A percentile compares a stretch with the other conserved stretches of the same genome.
These are phyloP conservation scores for Drosophila kohkoa DNA, from an alignment of 1,140 invertebrate species.

Conservation along the genomic window DNA sequence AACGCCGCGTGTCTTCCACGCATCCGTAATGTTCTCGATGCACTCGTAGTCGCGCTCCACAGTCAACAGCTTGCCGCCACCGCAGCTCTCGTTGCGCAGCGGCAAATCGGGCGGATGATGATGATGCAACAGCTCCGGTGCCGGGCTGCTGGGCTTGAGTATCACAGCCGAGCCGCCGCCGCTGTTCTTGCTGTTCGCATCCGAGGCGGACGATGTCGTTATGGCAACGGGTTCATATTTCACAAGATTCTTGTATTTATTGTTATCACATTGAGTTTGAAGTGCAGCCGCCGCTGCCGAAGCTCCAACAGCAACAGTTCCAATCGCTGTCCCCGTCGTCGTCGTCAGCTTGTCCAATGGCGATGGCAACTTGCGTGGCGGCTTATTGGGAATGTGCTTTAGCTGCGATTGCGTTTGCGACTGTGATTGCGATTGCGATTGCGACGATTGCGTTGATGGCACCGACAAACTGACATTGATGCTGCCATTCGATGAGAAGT, in stretches of 20 bases:
- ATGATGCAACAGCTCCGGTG: conserved; percentile 42
- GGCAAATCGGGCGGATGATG: conserved; percentile 68
- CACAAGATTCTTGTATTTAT: conserved; percentile 76
- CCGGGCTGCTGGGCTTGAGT: conserved; percentile 63
- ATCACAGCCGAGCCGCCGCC: conserved; percentile 70
- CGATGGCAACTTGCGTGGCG: conserved; percentile 72
- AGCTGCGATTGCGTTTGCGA: conserved; percentile 3
- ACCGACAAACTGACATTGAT: conserved; percentile 44
- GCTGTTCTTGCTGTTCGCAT: conserved; percentile 55
- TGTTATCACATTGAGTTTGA: conserved; percentile 68
- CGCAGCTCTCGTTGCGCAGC: conserved; percentile 70
- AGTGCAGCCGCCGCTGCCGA: neutral
- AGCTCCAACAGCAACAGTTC: too few relatives aligned
- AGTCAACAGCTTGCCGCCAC: neutral
- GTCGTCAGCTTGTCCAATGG: conserved; percentile 38
- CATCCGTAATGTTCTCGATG: conserved; percentile 87
- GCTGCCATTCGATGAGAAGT: conserved; percentile 50
- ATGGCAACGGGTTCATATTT: conserved; percentile 83
- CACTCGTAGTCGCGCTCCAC: conserved; percentile 79
- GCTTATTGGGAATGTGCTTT: conserved; percentile 82
- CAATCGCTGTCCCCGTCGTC: too few relatives aligned
- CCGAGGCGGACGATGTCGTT: conserved; percentile 75
- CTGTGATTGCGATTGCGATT: conserved; percentile 10
- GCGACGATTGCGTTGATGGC: conserved; percentile 30
- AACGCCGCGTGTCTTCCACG: conserved; percentile 92